Base-by-base conservation (phyloP, 1,140 invertebrate genomes). In the Nephila pilipes region DNA sequence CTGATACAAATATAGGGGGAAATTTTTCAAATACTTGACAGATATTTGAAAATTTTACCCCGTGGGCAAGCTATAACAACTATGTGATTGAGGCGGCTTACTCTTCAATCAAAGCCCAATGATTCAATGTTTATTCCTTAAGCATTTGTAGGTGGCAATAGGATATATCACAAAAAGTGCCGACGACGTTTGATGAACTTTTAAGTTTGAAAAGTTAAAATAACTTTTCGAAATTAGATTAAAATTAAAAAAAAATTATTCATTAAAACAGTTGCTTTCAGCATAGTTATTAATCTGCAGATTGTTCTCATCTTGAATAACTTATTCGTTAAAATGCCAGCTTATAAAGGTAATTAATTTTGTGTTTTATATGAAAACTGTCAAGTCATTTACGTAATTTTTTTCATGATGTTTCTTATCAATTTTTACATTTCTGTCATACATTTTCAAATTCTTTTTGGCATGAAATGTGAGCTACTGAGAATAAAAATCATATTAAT, bases 261-360 rank as follows among this genome's bases (percentile, higher is more conserved):
- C 14, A 1, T 60, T 22, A 5, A 60, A 22, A 18, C 22, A 60
- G 20, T 22, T 60, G 6, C 2, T 29, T 1, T 25, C 69, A 25
- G 12, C 46, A 10, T 81, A 22, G 18, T 5, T n/a, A n/a, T n/a
- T n/a, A n/a, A n/a, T n/a, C 79, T n/a, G 38, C 38, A 81, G n/a
- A n/a, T 81, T 81, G 20, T 2, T 54, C 36, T 8, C n/a, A 16
- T 81, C 8, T 14, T 12, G 6, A 65, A 65, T 65, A 29, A 29
- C 25, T 12, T 29, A 65, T 6, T 25, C 0, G 63, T 25, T 22
- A 83, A 83, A 60, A 87, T 87, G 85, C 85, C 85, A 36, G n/a
- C 55, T 36, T 87, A 60, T 36, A 87, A 87, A 87, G 85, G 85
- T 87, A 87, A 87, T 87, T 83, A 25, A 75, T 75, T 55, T 83